Conservation (phyloP, 2,888 invertebrate species). For the Rhagophthalmus giganteus region DNA sequence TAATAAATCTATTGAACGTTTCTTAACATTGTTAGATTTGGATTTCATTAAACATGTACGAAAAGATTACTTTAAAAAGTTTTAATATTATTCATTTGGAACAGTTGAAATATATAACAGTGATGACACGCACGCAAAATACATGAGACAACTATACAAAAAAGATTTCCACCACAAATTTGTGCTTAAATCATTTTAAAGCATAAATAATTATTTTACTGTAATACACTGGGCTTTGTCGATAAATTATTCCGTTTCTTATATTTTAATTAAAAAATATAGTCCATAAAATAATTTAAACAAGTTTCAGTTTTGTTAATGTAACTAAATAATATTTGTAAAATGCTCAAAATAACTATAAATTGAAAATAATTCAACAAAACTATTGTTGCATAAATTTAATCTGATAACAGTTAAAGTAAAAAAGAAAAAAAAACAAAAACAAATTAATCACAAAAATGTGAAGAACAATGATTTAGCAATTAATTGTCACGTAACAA, state of each 20-base stretch:
- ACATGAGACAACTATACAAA: slow-evolving; percentile 40
- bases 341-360: too few species aligned
- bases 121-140: slow-evolving; percentile 39
- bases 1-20: neutral
- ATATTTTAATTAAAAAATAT: too few species aligned
- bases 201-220: neutral
- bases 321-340: too few species aligned
- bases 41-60: slow-evolving; percentile 22
- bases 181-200: slow-evolving; percentile 12
- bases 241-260: too few species aligned
- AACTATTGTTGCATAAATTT: slow-evolving; percentile 2
- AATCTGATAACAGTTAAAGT: slow-evolving; percentile 6
- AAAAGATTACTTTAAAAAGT: slow-evolving; percentile 37
- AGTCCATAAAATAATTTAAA: too few species aligned
- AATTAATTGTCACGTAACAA: slow-evolving; percentile 8
- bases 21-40: slow-evolving; percentile 4
- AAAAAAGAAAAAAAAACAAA: slow-evolving; percentile 8
- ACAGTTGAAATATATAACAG: slow-evolving; percentile 39
- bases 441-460: slow-evolving; percentile 1
- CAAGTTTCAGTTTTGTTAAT: too few species aligned
- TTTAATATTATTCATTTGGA: slow-evolving; percentile 38
- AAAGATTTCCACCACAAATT: slow-evolving; percentile 10
- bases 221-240: neutral
- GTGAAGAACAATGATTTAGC: slow-evolving; percentile 2
- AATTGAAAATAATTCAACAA: slow-evolving; percentile 13